Conservation (phyloP, 2,113 vertebrate genomes). For the Phyllostomus hastatus region DNA sequence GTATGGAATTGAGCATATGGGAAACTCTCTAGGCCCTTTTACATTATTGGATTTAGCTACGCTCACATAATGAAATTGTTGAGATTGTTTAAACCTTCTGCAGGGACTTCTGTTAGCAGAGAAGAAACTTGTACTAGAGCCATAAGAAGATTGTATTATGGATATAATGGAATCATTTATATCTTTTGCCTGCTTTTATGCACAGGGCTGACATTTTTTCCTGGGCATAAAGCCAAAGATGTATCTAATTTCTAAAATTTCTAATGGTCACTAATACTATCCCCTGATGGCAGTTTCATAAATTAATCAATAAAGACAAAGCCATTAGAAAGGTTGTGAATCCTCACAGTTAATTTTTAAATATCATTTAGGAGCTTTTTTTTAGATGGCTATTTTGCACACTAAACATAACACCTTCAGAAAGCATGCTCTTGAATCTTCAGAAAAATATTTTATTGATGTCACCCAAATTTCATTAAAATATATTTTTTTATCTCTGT, state of each 20-base stretch:
- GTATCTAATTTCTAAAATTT: conserved; percentile 73
- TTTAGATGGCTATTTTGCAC: neutral
- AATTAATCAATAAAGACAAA: conserved; percentile 68
- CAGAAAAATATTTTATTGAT: neutral
- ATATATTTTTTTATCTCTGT: neutral
- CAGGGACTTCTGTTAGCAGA: conserved; percentile 74
- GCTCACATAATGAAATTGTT: conserved; percentile 75
- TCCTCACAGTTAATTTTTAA: conserved; percentile 1
- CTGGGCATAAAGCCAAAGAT: conserved; percentile 70
- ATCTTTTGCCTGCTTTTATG: conserved; percentile 70
- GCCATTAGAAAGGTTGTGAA: conserved; percentile 41
- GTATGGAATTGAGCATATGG: conserved; percentile 61
- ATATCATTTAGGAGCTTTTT: neutral
- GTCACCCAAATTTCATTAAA: neutral
- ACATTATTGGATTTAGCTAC: conserved; percentile 71
- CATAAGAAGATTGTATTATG: conserved; percentile 74
- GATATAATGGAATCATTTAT: conserved; percentile 72
- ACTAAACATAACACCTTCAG: neutral
- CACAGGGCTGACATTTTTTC: conserved; percentile 56
- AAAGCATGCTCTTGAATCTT: neutral
- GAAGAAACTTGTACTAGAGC: conserved; percentile 71
- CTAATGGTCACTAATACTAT: conserved; percentile 56
- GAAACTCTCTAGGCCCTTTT: conserved; percentile 67
- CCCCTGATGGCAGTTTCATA: conserved; percentile 11
- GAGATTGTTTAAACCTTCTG: conserved; percentile 75